These are phyloP conservation scores for Dilophus febrilis DNA, from an alignment of 2,888 invertebrate species.

Conservation along the genomic window DNA sequence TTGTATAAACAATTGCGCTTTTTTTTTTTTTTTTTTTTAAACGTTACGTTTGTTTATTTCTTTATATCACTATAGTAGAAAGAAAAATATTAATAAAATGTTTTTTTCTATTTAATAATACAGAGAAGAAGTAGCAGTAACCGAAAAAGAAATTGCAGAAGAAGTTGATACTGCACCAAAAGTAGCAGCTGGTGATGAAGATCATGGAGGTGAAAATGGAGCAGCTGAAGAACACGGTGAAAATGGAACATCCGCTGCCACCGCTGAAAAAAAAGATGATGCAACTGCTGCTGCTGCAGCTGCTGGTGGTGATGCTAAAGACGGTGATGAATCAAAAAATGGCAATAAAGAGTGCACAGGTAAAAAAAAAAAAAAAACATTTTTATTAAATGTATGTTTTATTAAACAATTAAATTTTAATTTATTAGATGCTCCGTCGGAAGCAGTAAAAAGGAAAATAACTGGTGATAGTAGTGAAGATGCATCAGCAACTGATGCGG, in stretches of 20 bases:
- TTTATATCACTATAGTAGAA: too few species aligned
- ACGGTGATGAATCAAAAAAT: constrained; percentile 9
- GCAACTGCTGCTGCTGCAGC: constrained; percentile 10
- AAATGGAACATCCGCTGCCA: constrained; percentile 8
- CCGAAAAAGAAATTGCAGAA: constrained; percentile 16
- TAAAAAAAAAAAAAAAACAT: neutral
- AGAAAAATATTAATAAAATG: too few species aligned
- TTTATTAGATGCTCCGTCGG: constrained; percentile 19
- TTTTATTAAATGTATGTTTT: neutral
- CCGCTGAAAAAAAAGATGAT: constrained; percentile 2
- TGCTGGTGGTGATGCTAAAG: constrained; percentile 10
- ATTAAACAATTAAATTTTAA: neutral
- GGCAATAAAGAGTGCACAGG: neutral
- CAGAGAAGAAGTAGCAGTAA: too few species aligned
- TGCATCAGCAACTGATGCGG: constrained; percentile 17
- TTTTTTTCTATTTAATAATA: too few species aligned
- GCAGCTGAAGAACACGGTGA: constrained; percentile 14
- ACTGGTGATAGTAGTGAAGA: constrained; percentile 13
- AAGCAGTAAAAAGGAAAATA: constrained; percentile 30
- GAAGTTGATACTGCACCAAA: constrained; percentile 13
- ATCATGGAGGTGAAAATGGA: constrained; percentile 18
- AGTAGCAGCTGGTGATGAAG: constrained; percentile 10
- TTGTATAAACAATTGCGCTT: too few species aligned
- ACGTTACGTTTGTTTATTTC: too few species aligned
- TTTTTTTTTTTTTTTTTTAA: too few species aligned